These are phyloP conservation scores for Meteorus colon DNA, from an alignment of 2,888 invertebrate species.

Conservation along the genomic window DNA sequence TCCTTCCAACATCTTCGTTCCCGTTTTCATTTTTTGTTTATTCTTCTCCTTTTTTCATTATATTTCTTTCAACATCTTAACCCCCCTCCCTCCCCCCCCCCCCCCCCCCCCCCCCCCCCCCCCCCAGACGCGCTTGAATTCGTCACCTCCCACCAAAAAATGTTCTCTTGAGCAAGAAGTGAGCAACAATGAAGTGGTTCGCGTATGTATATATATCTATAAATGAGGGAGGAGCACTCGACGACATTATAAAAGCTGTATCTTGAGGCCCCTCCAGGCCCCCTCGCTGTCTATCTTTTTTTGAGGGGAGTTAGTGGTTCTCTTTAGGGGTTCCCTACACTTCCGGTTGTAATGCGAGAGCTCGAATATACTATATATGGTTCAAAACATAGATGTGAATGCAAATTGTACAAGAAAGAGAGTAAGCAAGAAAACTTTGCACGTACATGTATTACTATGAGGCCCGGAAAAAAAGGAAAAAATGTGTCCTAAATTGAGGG, in stretches of 20 bases:
- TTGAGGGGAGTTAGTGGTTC: conserved; percentile 5
- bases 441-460: neutral
- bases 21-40: neutral
- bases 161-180: conserved; percentile 54
- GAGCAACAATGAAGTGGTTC: conserved; percentile 65
- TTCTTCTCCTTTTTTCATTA: neutral
- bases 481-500: neutral
- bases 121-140: neutral
- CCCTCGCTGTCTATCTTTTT: neutral
- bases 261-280: conserved; percentile 46
- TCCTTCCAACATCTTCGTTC: conserved; percentile 23
- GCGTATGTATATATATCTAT: conserved; percentile 34
- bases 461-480: neutral
- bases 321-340: conserved; percentile 54
- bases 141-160: conserved; percentile 24
- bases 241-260: conserved; percentile 68
- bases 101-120: neutral
- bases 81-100: neutral
- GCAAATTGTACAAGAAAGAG: conserved; percentile 28
- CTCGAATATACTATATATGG: conserved; percentile 32
- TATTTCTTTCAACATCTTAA: conserved; percentile 1
- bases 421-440: conserved; percentile 42
- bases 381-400: conserved; percentile 4
- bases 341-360: conserved; percentile 72
- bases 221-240: conserved; percentile 67